Evolutionary conservation across 2,888 invertebrate genomes (phyloP).

Genomic region (Megalurothrips usitatus): DNA sequence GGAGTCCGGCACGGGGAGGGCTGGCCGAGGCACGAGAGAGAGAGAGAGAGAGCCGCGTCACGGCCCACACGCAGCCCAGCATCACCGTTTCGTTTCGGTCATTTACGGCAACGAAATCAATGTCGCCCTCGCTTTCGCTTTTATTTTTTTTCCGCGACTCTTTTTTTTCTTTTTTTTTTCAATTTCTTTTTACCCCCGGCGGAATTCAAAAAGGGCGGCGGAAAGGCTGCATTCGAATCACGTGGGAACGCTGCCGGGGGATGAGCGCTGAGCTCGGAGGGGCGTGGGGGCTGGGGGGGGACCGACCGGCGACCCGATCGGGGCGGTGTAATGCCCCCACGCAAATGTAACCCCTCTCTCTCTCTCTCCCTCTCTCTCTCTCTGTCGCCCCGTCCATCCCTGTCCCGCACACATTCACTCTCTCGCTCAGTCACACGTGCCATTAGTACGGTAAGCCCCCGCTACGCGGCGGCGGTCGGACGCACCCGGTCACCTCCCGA

Average conservation of each 20-base stretch:
- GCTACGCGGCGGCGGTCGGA: no score
- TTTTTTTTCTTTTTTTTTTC: constrained; percentile 27
- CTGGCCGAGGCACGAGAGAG: not conserved
- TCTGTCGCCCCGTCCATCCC: not conserved
- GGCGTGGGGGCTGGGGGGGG: not conserved
- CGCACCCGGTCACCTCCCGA: no score
- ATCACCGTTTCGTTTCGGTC: no score
- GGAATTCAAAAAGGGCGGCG: not conserved
- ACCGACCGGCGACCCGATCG: no score
- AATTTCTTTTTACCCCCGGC: not conserved
- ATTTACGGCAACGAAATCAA: no score
- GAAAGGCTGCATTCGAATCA: not conserved
- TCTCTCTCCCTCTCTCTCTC: not conserved
- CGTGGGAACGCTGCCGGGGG: not conserved
- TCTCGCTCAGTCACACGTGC: no score
- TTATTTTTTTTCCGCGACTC: no score
- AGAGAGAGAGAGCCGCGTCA: not conserved
- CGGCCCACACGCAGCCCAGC: no score
- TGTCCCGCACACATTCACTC: not conserved
- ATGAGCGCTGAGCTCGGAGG: not conserved
- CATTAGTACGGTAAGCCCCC: no score
- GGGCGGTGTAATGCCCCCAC: no score
- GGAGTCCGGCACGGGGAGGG: not conserved
- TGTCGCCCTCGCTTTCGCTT: no score
- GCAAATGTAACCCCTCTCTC: not conserved